Percentiles rank a stretch among this genome's conserved stretches.
Conservation (phyloP, 2,888 invertebrate species). For the Amphimallon solstitiale region DNA sequence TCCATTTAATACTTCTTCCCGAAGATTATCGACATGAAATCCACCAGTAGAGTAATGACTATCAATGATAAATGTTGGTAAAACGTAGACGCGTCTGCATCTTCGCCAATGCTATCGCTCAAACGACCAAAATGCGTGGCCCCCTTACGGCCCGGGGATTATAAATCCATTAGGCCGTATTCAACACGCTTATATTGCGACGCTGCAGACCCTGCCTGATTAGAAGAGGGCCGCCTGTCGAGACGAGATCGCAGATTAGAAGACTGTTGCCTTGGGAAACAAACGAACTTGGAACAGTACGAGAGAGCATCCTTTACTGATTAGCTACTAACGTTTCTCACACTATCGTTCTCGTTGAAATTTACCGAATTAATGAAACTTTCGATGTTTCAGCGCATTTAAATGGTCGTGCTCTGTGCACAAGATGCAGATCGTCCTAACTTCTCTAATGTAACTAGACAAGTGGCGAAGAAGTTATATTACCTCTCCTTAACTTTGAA, state of each 20-base stretch:
- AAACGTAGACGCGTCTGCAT: slow-evolving; percentile 63
- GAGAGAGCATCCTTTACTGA: slow-evolving; percentile 14
- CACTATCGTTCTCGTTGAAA: slow-evolving; percentile 28
- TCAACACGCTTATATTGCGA: slow-evolving; percentile 55
- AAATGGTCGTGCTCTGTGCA: slow-evolving; percentile 17
- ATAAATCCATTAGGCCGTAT: slow-evolving; percentile 59
- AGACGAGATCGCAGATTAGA: slow-evolving; percentile 57
- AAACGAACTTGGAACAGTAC: slow-evolving; percentile 30
- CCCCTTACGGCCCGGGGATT: slow-evolving; percentile 51
- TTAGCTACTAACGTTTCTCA: slow-evolving; percentile 30
- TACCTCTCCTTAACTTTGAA: background rate
- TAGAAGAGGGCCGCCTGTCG: slow-evolving; percentile 47
- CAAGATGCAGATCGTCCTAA: slow-evolving; percentile 24
- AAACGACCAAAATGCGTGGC: slow-evolving; percentile 50
- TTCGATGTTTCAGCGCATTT: slow-evolving; percentile 31
- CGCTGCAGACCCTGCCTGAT: slow-evolving; percentile 54
- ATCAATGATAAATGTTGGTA: slow-evolving; percentile 65
- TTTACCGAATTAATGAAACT: slow-evolving; percentile 33
- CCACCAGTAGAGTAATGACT: slow-evolving; percentile 62
- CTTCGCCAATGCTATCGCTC: slow-evolving; percentile 58
- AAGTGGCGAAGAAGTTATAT: slow-evolving; percentile 7
- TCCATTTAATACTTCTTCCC: slow-evolving; percentile 2
- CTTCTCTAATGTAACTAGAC: slow-evolving; percentile 17
- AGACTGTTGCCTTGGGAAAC: slow-evolving; percentile 60
- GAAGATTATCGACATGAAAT: slow-evolving; percentile 26